A percentile compares a stretch with the other conserved stretches of the same genome.
Conservation (phyloP, 2,797 vertebrate genomes). For the Sciurus vulgaris region DNA sequence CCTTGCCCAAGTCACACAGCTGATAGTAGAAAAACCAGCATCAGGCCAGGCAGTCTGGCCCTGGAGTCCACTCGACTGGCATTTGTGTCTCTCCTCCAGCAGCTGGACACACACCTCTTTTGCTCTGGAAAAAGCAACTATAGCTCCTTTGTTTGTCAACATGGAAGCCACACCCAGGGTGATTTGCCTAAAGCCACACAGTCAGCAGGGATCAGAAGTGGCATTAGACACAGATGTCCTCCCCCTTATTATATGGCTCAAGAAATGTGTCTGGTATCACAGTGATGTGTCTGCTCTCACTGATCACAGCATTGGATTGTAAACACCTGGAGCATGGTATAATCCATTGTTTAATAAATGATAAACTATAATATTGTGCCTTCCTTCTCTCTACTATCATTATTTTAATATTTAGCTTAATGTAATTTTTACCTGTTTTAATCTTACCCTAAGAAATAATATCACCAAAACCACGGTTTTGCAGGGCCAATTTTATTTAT, state of each 20-base stretch:
- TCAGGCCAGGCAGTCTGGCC: not conserved
- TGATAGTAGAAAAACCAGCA: not conserved
- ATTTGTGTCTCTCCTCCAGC: not conserved
- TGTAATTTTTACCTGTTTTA: not conserved
- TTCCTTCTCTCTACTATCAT: not conserved
- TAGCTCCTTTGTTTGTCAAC: not conserved
- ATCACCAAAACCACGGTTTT: not conserved
- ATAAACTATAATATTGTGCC: not conserved
- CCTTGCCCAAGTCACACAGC: not conserved
- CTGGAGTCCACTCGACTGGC: not conserved
- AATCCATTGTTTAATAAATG: not conserved
- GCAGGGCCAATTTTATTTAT: not conserved
- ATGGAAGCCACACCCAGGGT: not conserved
- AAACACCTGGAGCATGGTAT: not conserved
- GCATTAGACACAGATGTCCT: not conserved
- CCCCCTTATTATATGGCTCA: not conserved
- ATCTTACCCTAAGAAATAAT: not conserved
- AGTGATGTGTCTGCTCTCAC: not conserved
- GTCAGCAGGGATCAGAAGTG: not conserved
- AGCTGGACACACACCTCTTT: not conserved
- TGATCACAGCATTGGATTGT: not conserved
- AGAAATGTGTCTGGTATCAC: not conserved
- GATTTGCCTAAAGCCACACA: not conserved
- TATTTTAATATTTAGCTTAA: conserved; percentile 14
- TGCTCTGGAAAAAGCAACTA: not conserved